Base-by-base conservation (phyloP, 2,888 invertebrate species). In the Apodemia mormo region DNA sequence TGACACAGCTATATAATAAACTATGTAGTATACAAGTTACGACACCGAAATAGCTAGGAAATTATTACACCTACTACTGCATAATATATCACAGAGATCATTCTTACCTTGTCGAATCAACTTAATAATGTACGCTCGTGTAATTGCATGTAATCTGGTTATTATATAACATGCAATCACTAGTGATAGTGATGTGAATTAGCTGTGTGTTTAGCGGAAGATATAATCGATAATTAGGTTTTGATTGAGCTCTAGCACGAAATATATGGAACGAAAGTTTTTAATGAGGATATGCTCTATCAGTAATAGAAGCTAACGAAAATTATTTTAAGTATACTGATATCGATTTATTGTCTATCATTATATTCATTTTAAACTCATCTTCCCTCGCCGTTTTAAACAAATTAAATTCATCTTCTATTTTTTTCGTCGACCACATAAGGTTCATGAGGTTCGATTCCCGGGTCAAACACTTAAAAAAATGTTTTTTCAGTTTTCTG, bases 111-210 rank as follows among this genome's bases (percentile, higher is more conserved):
- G 33, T 33, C 58, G 30, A 61, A 61, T 61, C 58, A 30, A 61
- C 12, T 30, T 61, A 61, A 29, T 58, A 58, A 61, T 61, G 58
- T 61, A 29, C 14, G 10, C 3, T 10, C 29, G 30, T 10, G 33
- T 61, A 33, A 61, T 61, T 12, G 33, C 12, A 61, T 61, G 58
- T 61, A 61, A 61, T 61, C 58, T 33, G 9, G 30, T 29, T 61
- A 61, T 61, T 61, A 61, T 22, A 61, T 61, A 61, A 61, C 61
- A 30, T 33, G 61, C 61, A 61, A 61, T 61, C 61, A 33, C 61
- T 61, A 61, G 61, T 14, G 30, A 30, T 33, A 61, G 61, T 61
- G 61, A 61, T 61, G 61, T 61, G 61, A 61, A 61, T 61, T 61
- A 61, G 61, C 61, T 10, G 33, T 61, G 45, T 61, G 61, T 61